Conservation (phyloP, 92 coral and sea anemone genomes). For the Actinernus sp. region DNA sequence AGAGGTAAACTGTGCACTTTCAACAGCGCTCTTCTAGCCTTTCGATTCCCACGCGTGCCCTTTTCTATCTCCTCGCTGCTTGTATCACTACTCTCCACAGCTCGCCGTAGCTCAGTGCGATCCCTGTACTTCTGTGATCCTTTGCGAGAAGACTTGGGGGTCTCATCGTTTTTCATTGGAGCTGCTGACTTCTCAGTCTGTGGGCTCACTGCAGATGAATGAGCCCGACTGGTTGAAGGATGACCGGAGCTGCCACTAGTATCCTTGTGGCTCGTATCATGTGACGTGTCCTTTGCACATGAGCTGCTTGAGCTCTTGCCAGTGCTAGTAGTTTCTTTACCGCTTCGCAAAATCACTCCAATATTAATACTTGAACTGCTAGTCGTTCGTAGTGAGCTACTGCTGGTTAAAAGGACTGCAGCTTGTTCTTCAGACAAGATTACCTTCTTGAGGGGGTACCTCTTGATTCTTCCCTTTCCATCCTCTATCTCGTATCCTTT, state of each 20-base stretch:
- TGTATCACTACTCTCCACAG: conserved; percentile 15
- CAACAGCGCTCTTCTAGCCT: conserved; percentile 52
- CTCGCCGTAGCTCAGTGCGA: conserved; percentile 7
- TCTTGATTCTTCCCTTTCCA: conserved; percentile 43
- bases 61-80: conserved; percentile 59
- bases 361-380: conserved; percentile 47
- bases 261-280: conserved; percentile 67
- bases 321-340: conserved; percentile 12
- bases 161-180: conserved; percentile 28
- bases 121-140: conserved; percentile 13
- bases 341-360: conserved; percentile 18
- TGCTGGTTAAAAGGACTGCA: conserved; percentile 60
- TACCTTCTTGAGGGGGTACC: conserved; percentile 70
- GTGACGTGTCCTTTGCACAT: conserved; percentile 19
- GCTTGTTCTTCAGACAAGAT: conserved; percentile 80
- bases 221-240: conserved; percentile 1
- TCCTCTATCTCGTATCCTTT: conserved; percentile 83
- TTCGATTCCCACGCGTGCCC: conserved; percentile 21
- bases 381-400: conserved; percentile 28
- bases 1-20: conserved; percentile 2
- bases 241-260: conserved; percentile 48
- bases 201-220: conserved; percentile 17
- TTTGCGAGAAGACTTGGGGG: conserved; percentile 76
- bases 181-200: conserved; percentile 15
- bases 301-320: conserved; percentile 23